A percentile compares a stretch with the other conserved stretches of the same genome.
Conservation (phyloP, 2,797 vertebrate species). For the Remorina albescens region DNA sequence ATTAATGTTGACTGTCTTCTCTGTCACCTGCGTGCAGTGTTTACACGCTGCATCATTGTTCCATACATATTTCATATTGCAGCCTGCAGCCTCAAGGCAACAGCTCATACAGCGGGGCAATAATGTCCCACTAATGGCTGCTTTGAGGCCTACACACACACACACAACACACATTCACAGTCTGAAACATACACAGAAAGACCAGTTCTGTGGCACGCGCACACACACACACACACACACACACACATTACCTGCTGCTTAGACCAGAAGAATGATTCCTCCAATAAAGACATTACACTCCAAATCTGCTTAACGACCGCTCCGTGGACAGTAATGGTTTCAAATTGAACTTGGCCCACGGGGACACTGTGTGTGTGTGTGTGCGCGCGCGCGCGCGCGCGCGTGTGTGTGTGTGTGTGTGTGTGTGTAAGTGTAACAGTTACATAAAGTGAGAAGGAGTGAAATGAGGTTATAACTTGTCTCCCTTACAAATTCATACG, state of each 20-base stretch:
- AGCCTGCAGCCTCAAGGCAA: slow-evolving; percentile 73
- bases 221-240: slow-evolving; percentile 43
- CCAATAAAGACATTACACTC: slow-evolving; percentile 96
- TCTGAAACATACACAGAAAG: slow-evolving; percentile 35
- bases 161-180: slow-evolving; percentile 20
- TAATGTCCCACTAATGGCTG: slow-evolving; percentile 91
- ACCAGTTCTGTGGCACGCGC: slow-evolving; percentile 24
- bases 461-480: slow-evolving; percentile 59
- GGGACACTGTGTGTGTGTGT: slow-evolving; percentile 68
- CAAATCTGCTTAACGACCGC: slow-evolving; percentile 90
- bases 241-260: slow-evolving; percentile 81
- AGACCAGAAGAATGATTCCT: slow-evolving; percentile 94
- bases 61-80: slow-evolving; percentile 92
- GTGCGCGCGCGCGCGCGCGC: slow-evolving; percentile 38
- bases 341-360: slow-evolving; percentile 92
- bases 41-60: slow-evolving; percentile 88
- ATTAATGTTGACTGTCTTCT: slow-evolving; percentile 63
- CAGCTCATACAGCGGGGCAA: slow-evolving; percentile 90
- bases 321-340: slow-evolving; percentile 94
- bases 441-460: slow-evolving; percentile 41
- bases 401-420: slow-evolving; percentile 31
- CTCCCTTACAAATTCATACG: slow-evolving; percentile 51
- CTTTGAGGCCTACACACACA: slow-evolving; percentile 62
- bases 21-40: slow-evolving; percentile 73
- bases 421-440: slow-evolving; percentile 26